Evolutionary conservation across 2,888 invertebrate species (phyloP), one percentile per base, ranked within the genome.

Genomic region (Eupithecia pulchellata): DNA sequence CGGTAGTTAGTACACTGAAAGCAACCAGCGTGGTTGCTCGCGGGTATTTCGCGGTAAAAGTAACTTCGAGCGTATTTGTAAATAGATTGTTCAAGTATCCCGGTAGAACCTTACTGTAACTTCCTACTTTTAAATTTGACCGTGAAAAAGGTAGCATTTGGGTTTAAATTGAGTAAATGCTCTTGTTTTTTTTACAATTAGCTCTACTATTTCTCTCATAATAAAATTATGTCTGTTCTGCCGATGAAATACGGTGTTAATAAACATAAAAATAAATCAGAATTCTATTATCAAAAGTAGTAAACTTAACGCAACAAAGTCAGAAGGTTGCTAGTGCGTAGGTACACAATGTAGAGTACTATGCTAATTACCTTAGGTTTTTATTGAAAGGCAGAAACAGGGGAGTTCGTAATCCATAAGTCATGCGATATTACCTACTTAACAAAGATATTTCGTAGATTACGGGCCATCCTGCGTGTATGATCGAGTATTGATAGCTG

Each of bases 401-500:
- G 9, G 11, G 14, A 27, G 25, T 27, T 29, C 4, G 42, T 14
- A n/a, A 4, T 57, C 27, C 27, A 55, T 17, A 29, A 14, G 27
- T 57, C 8, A 29, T 20, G 20, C 20, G 20, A 47, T 27, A 55
- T 27, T 14, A 27, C 47, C 47, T 47, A 55, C 55, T 4, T 20
- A 27, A 17, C 27, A 57, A 29, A 57, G 57, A 57, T 61, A 61
- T 61, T 36, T 61, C n/a, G 66, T 74, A 82, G 83, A 82, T 82
- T 80, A 84, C 72, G 77, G 74, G 66, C 72, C 69, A 79, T 78
- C 72, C 75, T 73, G 61, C 78, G 78, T 77, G 75, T 74, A 73
- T 79, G 55, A 52, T 55, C 71, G 27, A 58, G 60, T 47, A 30
- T 42, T 52, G 84, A 84, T 86, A 85, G 79, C 80, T 78, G 80